These are phyloP conservation scores for Eubucco bourcierii DNA, from an alignment of 2,113 vertebrate species.

Conservation along the genomic window DNA sequence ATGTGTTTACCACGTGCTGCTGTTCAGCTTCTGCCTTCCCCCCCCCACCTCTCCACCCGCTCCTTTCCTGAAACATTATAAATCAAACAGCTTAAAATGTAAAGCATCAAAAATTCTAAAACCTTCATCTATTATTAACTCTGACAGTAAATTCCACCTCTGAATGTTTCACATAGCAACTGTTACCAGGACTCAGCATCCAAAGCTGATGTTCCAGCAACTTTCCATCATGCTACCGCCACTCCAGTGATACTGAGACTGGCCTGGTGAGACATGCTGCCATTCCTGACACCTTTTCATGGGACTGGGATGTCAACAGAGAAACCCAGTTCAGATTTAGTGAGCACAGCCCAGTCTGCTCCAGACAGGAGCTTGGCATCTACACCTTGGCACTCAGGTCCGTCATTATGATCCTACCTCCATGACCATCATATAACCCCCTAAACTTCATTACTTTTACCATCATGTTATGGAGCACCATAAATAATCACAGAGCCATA, in stretches of 20 bases:
- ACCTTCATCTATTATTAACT: constrained; percentile 85
- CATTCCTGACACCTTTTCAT: not conserved
- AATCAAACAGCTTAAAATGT: constrained; percentile 82
- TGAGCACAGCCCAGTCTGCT: not conserved
- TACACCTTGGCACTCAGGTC: rapidly evolving
- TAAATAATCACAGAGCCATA: not conserved
- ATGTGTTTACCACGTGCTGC: not conserved
- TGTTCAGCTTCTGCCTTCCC: not conserved
- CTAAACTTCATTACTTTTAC: not conserved
- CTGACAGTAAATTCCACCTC: constrained; percentile 83
- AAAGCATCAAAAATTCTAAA: constrained; percentile 82
- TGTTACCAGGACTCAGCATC: constrained; percentile 78
- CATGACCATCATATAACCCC: not conserved
- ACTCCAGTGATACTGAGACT: not conserved
- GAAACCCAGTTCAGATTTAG: not conserved
- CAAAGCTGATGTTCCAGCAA: constrained; percentile 59
- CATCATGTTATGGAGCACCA: rapidly evolving
- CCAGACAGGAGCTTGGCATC: not conserved
- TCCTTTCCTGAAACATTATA: constrained; percentile 74
- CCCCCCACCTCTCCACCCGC: not conserved
- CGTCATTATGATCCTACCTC: not conserved
- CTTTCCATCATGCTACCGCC: not conserved
- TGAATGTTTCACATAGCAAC: constrained; percentile 82
- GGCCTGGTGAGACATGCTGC: not conserved
- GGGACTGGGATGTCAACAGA: not conserved